Evolutionary conservation across 2,797 vertebrate genomes (phyloP).

Genomic region (Chloroceryle amazona): DNA sequence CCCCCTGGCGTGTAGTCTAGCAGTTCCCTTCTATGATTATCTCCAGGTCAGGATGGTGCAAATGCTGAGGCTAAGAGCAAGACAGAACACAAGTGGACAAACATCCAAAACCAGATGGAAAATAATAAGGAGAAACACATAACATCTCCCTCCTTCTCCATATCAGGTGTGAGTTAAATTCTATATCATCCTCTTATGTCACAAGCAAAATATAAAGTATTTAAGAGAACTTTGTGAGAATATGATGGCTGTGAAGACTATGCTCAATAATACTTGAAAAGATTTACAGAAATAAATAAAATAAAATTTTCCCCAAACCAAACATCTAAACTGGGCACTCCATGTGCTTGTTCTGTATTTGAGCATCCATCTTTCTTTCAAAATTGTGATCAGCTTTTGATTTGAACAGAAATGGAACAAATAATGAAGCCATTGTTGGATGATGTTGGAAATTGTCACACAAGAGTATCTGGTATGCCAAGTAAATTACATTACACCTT

Average conservation of each 20-base stretch:
- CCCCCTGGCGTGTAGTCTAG: not conserved
- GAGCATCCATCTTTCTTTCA: not conserved
- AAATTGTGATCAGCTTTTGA: not conserved
- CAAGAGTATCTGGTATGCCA: not conserved
- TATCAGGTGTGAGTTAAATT: not conserved
- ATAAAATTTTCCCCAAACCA: accelerated
- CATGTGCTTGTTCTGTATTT: not conserved
- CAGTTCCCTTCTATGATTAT: not conserved
- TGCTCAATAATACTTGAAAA: accelerated
- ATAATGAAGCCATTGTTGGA: not conserved
- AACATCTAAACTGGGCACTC: not conserved
- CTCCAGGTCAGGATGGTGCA: not conserved
- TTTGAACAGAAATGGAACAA: not conserved
- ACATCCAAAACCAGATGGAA: not conserved
- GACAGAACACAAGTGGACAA: not conserved
- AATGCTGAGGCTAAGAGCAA: not conserved
- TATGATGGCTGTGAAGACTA: not conserved
- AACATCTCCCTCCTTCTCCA: not conserved
- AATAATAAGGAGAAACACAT: not conserved
- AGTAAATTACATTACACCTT: not conserved
- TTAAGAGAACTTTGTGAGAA: not conserved
- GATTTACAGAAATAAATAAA: not conserved
- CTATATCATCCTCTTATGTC: not conserved
- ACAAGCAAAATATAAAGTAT: not conserved
- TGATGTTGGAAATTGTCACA: not conserved